phyloP scores from a whole-genome alignment of 1,140 invertebrate genomes.

The Archegozetes longisetosus region DNA sequence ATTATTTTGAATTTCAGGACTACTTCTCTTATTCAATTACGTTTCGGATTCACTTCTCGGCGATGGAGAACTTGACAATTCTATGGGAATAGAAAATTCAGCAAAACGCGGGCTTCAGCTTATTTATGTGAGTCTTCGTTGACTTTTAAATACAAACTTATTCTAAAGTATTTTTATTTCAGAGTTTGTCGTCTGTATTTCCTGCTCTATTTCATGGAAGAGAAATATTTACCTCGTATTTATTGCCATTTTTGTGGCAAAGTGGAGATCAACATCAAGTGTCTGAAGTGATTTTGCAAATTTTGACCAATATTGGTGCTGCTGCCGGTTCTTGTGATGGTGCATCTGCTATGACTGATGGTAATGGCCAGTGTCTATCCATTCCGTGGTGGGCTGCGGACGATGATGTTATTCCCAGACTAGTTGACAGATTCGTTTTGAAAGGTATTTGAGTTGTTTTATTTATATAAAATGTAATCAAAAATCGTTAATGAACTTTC shows the following conservation, averaged over 20 bases:
- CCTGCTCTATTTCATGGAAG: slow-evolving; percentile 76
- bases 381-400: slow-evolving; percentile 18
- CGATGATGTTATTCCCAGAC: slow-evolving; percentile 13
- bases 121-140: slow-evolving; percentile 36
- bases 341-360: slow-evolving; percentile 1
- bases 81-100: slow-evolving; percentile 21
- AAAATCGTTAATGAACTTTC: slow-evolving; percentile 29
- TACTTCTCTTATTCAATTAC: slow-evolving; percentile 29
- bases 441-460: slow-evolving; percentile 8
- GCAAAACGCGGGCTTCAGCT: slow-evolving; percentile 22
- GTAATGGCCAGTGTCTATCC: neutral
- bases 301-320: slow-evolving; percentile 32
- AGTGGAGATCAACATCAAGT: slow-evolving; percentile 56
- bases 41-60: slow-evolving; percentile 27
- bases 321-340: slow-evolving; percentile 12
- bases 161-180: slow-evolving; percentile 24
- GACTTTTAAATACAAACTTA: slow-evolving; percentile 12
- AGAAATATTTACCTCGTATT: slow-evolving; percentile 52
- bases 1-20: slow-evolving; percentile 2
- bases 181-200: slow-evolving; percentile 73
- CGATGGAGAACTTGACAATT: slow-evolving; percentile 21
- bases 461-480: neutral
- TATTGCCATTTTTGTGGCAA: slow-evolving; percentile 49
- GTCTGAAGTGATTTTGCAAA: slow-evolving; percentile 43
- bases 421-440: slow-evolving; percentile 16